Base-by-base conservation (phyloP, 2,888 invertebrate genomes). In the Rotaria sp. region DNA sequence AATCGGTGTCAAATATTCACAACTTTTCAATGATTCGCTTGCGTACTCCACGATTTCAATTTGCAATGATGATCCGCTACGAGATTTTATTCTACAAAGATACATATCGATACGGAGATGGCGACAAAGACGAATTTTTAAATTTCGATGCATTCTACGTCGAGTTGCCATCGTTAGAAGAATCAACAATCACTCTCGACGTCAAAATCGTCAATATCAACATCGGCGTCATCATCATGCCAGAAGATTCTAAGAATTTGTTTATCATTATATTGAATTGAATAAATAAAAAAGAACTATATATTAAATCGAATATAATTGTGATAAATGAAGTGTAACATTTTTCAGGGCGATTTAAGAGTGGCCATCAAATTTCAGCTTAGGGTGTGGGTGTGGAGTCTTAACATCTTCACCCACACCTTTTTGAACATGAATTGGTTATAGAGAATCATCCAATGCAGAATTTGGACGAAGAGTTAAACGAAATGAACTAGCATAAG, bases 401-500 rank as follows among this genome's bases (percentile, higher is more conserved):
- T 45, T 13, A 11, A 11, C 13, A 45, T 45, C 5, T 45, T 45
- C 45, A 13, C 13, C 45, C 45, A 45, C 45, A 45, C 45, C 80
- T 80, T 80, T 80, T n/a, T 80, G 26, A 26, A 45, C 21, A 80
- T 80, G 80, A 2, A 13, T 10, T n/a, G 80, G 0, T 41, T 45
- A 13, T n/a, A 80, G 45, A 2, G 41, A 41, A 80, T 80, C 80
- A n/a, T 80, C 80, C 3, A 45, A 80, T 45, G 80, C 45, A 1
- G 80, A 45, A 45, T 80, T 80, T 18, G 80, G 45, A 15, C 80
- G 80, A 80, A 80, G 80, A 26, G 41, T 80, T n/a, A 45, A 45
- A 2, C 80, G 80, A 80, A 80, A 80, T 26, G 80, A 80, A 80
- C 80, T 80, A 10, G 7, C 80, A 80, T 80, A 80, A n/a, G 80